Evolutionary conservation across 2,113 vertebrate genomes (phyloP).

Genomic region (Rynchops niger): DNA sequence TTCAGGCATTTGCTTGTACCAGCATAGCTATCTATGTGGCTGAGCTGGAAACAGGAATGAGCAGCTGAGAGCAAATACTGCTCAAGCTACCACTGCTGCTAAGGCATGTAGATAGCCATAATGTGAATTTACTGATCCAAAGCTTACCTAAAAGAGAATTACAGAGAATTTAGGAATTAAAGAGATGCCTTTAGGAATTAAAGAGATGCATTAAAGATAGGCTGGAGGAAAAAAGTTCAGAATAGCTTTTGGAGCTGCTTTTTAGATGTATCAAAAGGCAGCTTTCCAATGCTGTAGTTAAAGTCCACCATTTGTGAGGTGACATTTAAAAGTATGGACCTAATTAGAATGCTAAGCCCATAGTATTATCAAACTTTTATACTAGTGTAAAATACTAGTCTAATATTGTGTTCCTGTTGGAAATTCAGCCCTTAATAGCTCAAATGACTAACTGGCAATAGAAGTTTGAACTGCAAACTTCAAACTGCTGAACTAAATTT

Average conservation of each 20-base stretch:
- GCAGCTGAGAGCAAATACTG: not conserved
- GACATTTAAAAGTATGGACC: not conserved
- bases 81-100: not conserved
- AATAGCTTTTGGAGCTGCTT: not conserved
- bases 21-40: accelerated
- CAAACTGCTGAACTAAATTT: not conserved
- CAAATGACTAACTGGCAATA: not conserved
- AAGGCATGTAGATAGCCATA: not conserved
- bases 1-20: not conserved
- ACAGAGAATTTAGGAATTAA: not conserved
- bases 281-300: not conserved
- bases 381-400: not conserved
- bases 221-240: not conserved
- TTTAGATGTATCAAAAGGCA: not conserved
- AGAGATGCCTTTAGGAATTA: not conserved
- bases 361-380: not conserved
- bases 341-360: not conserved
- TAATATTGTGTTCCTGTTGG: not conserved
- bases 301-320: not conserved
- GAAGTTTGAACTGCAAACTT: not conserved
- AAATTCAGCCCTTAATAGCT: not conserved
- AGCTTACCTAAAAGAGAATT: not conserved
- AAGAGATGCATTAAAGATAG: not conserved
- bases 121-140: not conserved
- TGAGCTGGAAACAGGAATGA: not conserved